phyloP scores from a whole-genome alignment of 92 coral and sea anemone genomes.

The Paramuricea clavata region DNA sequence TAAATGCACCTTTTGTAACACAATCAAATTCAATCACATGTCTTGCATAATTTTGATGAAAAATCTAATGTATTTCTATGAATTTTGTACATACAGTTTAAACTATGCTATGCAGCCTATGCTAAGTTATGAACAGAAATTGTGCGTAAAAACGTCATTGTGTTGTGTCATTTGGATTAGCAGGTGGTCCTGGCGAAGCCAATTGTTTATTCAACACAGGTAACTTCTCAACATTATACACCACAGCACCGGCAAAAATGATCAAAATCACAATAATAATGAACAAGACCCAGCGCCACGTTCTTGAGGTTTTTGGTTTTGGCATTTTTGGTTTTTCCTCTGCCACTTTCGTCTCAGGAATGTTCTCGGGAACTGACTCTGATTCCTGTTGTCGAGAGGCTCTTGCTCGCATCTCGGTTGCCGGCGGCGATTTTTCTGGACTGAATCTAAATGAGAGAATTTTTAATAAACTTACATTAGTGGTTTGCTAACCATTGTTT shows the following conservation, averaged over 20 bases:
- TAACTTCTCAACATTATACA: slow-evolving; percentile 20
- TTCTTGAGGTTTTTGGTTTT: neutral
- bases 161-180: too few relatives aligned
- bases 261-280: neutral
- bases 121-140: neutral
- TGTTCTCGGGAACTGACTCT: slow-evolving; percentile 5
- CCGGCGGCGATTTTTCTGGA: slow-evolving; percentile 14
- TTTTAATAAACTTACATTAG: neutral
- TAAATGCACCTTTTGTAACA: neutral
- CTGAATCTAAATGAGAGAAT: neutral
- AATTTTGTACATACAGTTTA: neutral
- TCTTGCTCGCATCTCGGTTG: slow-evolving; percentile 20
- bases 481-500: neutral
- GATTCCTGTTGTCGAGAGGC: neutral
- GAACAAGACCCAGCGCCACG: slow-evolving; percentile 21
- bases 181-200: neutral
- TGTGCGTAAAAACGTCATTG: neutral
- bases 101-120: neutral
- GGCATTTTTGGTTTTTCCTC: slow-evolving; percentile 14
- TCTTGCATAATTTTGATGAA: neutral
- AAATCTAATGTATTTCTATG: neutral
- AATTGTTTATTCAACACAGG: neutral
- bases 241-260: slow-evolving; percentile 3
- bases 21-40: neutral
- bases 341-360: neutral